Evolutionary conservation across 1,140 invertebrate genomes (phyloP), one percentile per base, ranked within the genome.

Genomic region (Conus ventricosus): DNA sequence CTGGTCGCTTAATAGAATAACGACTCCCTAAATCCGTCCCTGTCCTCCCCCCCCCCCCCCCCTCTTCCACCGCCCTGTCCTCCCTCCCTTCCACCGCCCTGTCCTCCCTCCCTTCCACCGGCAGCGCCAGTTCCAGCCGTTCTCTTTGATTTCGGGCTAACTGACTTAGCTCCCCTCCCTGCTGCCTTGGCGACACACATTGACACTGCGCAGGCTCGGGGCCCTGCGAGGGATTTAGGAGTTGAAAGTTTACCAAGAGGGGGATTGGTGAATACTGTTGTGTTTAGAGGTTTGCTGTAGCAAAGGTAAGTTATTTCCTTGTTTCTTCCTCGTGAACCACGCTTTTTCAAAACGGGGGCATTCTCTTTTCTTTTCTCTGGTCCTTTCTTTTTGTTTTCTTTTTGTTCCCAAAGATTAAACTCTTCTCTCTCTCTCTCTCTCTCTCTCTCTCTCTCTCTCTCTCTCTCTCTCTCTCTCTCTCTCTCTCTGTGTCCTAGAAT

Each of bases 131-230:
- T 63, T 78, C 51, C 63, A 87, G 54, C 63, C 67, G 67, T 54
- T 87, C 67, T 87, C 85, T 87, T 87, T 87, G 85, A 87, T 87
- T 87, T 87, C 71, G 11, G 39, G 85, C 85, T 87, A 87, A 87
- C 39, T 54, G 85, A 55, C 85, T 87, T 87, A 87, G 17, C 75
- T 78, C 85, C 85, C 71, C 85, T 78, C 85, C 53, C 75, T 54
- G 85, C 71, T 71, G 85, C 75, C 27, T 75, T 17, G 63, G 53
- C 85, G 51, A 39, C 75, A 87, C 67, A 27, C 75, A 71, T 27
- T 80, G 71, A 87, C 85, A 78, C 54, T 87, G 71, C 71, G 39
- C 85, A 87, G 85, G 85, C 85, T n/a, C 75, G 85, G 25, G 85
- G 85, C 85, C 51, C 85, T 57, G 75, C 4, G 7, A 76, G 84